phyloP scores from a whole-genome alignment of 1,140 invertebrate genomes.

The Drosophila rhopaloa region DNA sequence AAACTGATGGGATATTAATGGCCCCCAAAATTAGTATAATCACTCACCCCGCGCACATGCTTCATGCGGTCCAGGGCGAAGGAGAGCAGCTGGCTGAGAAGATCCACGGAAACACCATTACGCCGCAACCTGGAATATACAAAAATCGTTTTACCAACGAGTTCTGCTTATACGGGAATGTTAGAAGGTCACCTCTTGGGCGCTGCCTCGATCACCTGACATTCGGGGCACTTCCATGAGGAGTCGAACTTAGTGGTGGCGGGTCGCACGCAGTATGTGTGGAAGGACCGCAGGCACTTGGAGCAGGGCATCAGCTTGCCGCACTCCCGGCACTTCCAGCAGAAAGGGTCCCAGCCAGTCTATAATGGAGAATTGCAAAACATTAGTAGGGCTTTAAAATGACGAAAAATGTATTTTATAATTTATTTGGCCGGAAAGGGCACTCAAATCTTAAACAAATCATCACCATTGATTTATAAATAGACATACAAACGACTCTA shows the following conservation, averaged over 20 bases:
- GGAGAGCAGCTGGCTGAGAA: slow-evolving; percentile 72
- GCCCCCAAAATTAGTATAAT: slow-evolving; percentile 3
- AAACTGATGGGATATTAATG: slow-evolving; percentile 3
- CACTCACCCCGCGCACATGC: slow-evolving; percentile 78
- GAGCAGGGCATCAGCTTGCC: slow-evolving; percentile 88
- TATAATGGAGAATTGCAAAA: slow-evolving; percentile 13
- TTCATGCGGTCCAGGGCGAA: slow-evolving; percentile 80
- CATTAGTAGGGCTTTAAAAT: not conserved
- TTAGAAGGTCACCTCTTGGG: slow-evolving; percentile 86
- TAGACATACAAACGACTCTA: too few relatives aligned
- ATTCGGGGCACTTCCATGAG: slow-evolving; percentile 95
- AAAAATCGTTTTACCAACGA: not conserved
- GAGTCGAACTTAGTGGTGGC: slow-evolving; percentile 85
- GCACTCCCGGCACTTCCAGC: slow-evolving; percentile 94
- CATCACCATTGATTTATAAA: too few relatives aligned
- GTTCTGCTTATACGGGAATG: not conserved
- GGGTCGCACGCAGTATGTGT: slow-evolving; percentile 90
- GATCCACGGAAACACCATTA: slow-evolving; percentile 69
- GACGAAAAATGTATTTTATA: too few relatives aligned
- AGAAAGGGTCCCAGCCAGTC: slow-evolving; percentile 90
- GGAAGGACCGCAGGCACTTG: slow-evolving; percentile 94
- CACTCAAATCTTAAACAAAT: too few relatives aligned
- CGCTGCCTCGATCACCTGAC: slow-evolving; percentile 92
- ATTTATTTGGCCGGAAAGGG: too few relatives aligned
- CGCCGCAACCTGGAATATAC: slow-evolving; percentile 59